Base-by-base conservation (phyloP, 2,113 vertebrate species). In the Anseranas semipalmata region DNA sequence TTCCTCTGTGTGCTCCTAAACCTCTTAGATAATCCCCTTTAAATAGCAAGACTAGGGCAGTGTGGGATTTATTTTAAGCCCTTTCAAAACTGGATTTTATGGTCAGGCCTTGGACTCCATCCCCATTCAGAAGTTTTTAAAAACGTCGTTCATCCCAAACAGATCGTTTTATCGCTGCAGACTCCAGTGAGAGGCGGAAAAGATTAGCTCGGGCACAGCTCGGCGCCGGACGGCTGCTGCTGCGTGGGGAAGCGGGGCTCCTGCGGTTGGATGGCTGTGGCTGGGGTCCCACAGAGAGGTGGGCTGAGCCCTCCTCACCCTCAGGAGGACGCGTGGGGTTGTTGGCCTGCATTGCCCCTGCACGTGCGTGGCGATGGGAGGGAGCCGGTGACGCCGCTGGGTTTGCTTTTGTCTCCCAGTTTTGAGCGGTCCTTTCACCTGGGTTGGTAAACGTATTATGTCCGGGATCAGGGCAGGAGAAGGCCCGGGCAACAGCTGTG, bases 21-120 rank as follows among this genome's bases (percentile, higher is more conserved):
- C 94, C 94, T 79, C 90, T 92, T 86, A 85, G 77, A 55, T 86
- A 96, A 94, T 96, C 90, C 77, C 86, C 84, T 94, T 90, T 91
- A 96, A 96, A 95, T 79, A 92, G 92, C 87, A 52, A 68, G 96
- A 43, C 80, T 16, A 72, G 91, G 94, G 89, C 95, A 91, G 65
- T 0, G 4, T 27, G 76, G 94, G 92, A 96, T 96, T 97, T 97
- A 95, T 75, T 94, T 90, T 90, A 96, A 97, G 60, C 87, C 73
- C 68, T 94, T 94, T 92, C 79, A 74, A 90, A 90, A 73, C 77
- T 62, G 86, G 92, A 95, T 94, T 95, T 93, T 88, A 89, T 3
- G 62, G 79, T 92, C 88, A 72, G 79, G 85, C 83, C 88, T 75
- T 32, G 94, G 89, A 50, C 95, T 76, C 84, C 70, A 76, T 82